Conservation (phyloP, 1,140 invertebrate species). For the Ptiloglossa arizonensis region DNA sequence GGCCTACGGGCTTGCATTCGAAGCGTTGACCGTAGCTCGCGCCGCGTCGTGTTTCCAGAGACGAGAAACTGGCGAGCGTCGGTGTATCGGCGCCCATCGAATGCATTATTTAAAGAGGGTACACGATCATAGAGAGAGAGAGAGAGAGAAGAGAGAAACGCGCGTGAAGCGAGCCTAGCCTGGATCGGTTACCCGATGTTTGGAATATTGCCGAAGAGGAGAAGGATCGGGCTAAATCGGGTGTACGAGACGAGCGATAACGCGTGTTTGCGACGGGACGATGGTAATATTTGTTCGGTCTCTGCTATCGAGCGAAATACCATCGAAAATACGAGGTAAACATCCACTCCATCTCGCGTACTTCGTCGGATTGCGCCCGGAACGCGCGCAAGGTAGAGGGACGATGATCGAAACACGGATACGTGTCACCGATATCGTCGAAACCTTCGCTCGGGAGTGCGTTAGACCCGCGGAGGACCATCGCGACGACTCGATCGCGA, state of each 20-base stretch:
- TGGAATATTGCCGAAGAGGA: background rate
- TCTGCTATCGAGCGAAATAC: background rate
- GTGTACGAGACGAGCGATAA: background rate
- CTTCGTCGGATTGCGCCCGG: background rate
- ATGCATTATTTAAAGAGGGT: background rate
- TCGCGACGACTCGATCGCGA: background rate
- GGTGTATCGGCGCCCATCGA: background rate
- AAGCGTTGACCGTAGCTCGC: background rate
- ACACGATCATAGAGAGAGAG: too few species aligned
- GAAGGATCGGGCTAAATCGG: background rate
- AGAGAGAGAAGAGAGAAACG: too few species aligned
- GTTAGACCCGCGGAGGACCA: background rate
- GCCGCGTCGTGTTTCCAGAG: background rate
- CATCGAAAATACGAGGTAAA: conserved; percentile 15
- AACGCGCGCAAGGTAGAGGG: too few species aligned
- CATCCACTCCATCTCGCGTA: background rate
- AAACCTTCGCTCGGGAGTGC: background rate
- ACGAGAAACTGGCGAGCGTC: background rate
- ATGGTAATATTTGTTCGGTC: conserved; percentile 12
- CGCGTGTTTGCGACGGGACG: conserved; percentile 9
- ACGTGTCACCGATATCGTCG: background rate
- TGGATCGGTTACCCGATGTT: background rate
- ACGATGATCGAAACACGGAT: background rate
- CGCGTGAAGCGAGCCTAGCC: background rate
- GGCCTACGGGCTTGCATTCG: too few species aligned